Evolutionary conservation across 2,113 vertebrate genomes (phyloP).

Genomic region (Asarcornis scutulata): DNA sequence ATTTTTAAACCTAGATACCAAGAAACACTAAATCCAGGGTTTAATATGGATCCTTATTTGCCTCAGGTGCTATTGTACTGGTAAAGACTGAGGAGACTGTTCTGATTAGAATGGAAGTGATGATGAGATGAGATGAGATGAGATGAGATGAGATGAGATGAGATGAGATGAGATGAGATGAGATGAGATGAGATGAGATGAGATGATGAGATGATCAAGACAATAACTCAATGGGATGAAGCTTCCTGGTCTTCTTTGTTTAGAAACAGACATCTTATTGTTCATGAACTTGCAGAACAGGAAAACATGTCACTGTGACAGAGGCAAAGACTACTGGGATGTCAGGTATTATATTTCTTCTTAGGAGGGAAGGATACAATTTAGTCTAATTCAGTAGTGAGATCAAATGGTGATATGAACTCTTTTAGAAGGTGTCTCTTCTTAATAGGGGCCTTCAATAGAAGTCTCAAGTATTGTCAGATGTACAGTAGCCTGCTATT

Average conservation of each 20-base stretch:
- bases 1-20: background rate
- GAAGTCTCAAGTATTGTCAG: slow-evolving; percentile 59
- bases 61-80: background rate
- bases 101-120: background rate
- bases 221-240: background rate
- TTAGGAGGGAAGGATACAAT: slow-evolving; percentile 20
- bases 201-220: background rate
- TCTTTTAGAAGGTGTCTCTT: slow-evolving; percentile 38
- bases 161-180: too few relatives aligned
- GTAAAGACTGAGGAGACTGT: background rate
- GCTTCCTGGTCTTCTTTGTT: background rate
- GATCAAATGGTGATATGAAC: slow-evolving; percentile 58
- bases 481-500: slow-evolving; percentile 59
- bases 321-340: background rate
- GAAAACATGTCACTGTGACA: slow-evolving; percentile 6
- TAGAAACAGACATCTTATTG: slow-evolving; percentile 43
- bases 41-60: background rate
- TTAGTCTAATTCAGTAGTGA: slow-evolving; percentile 63
- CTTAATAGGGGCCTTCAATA: slow-evolving; percentile 42
- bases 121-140: too few relatives aligned
- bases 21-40: background rate
- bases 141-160: too few relatives aligned
- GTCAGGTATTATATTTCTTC: slow-evolving; percentile 48
- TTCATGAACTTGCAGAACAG: slow-evolving; percentile 2
- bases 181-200: too few relatives aligned